These are phyloP conservation scores for Sardinella longiceps DNA, from an alignment of 2,797 vertebrate species.

Conservation along the genomic window DNA sequence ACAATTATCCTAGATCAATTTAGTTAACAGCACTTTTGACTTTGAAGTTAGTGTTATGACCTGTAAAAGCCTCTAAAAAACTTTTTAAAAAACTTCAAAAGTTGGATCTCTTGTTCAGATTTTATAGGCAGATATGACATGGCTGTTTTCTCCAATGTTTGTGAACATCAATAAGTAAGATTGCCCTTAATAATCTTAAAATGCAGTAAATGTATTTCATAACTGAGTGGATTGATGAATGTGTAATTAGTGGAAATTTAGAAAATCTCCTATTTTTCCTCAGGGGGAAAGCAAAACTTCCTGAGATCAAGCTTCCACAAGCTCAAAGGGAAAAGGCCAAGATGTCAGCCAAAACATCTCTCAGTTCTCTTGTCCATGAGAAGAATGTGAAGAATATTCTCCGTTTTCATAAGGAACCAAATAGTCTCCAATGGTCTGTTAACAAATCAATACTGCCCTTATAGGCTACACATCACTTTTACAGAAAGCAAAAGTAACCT, in stretches of 20 bases:
- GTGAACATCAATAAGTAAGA: background rate
- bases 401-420: background rate
- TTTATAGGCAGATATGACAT: background rate
- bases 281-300: constrained; percentile 11
- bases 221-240: background rate
- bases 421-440: background rate
- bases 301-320: background rate
- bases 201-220: background rate
- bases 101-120: background rate
- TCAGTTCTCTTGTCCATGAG: background rate
- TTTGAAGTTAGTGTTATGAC: background rate
- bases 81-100: too few species aligned
- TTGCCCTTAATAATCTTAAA: background rate
- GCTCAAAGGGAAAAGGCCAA: background rate
- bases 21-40: background rate
- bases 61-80: background rate
- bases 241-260: background rate
- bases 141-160: background rate
- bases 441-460: background rate
- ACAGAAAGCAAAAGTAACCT: background rate
- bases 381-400: background rate
- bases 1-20: background rate
- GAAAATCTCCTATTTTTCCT: background rate
- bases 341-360: background rate
- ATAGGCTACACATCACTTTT: background rate